A percentile compares a stretch with the other conserved stretches of the same genome.
Evolutionary conservation across 2,797 vertebrate genomes (phyloP).

Genomic region (Pseudopleuronectes americanus): DNA sequence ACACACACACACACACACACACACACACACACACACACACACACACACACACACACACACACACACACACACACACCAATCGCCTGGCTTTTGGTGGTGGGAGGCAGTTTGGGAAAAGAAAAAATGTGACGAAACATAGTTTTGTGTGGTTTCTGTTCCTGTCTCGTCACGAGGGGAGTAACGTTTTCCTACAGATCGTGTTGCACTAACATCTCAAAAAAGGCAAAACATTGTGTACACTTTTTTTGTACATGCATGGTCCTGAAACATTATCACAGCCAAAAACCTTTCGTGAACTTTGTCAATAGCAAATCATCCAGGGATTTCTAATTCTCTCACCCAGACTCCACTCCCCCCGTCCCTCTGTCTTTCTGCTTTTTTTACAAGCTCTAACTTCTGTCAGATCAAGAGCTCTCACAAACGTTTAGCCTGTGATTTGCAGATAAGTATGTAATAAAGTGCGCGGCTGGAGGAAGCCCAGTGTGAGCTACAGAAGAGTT

Average conservation of each 20-base stretch:
- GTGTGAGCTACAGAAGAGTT: constrained; percentile 38
- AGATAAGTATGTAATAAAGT: constrained; percentile 72
- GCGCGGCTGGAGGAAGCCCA: constrained; percentile 57
- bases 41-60: background rate
- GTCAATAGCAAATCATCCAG: constrained; percentile 19
- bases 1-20: constrained; percentile 3
- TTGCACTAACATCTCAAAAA: constrained; percentile 14
- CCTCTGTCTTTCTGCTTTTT: constrained; percentile 21
- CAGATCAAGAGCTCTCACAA: constrained; percentile 42
- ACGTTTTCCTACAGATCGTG: constrained; percentile 16
- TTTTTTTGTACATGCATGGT: constrained; percentile 16
- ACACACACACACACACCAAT: background rate
- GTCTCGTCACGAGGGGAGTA: constrained; percentile 16
- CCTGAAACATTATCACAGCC: constrained; percentile 16
- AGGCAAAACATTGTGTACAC: constrained; percentile 3
- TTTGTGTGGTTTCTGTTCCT: constrained; percentile 52
- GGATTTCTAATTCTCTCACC: constrained; percentile 37
- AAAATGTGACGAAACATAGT: constrained; percentile 31
- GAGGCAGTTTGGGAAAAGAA: constrained; percentile 23
- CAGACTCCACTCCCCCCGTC: constrained; percentile 24
- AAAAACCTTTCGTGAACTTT: constrained; percentile 48
- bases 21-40: background rate
- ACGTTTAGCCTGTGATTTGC: constrained; percentile 52
- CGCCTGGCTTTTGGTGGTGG: constrained; percentile 39
- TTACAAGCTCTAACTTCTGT: constrained; percentile 51